Evolutionary conservation across 2,888 invertebrate species (phyloP), one percentile per base, ranked within the genome.

Genomic region (Ectemnius lituratus): DNA sequence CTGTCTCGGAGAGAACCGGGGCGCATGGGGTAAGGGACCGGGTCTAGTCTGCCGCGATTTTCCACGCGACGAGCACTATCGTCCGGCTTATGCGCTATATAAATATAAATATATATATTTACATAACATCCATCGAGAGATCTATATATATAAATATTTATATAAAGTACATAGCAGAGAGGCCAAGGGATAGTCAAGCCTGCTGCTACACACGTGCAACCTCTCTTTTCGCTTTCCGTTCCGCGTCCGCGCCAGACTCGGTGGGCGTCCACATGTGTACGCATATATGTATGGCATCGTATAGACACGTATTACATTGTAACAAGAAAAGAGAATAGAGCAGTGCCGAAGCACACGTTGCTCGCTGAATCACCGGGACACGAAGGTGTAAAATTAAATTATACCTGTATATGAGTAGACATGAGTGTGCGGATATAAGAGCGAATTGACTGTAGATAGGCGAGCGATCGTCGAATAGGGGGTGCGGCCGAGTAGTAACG

Each of bases 31-130:
- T 37, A 37, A 8, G 62, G 63, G 67, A 45, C 70, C 67, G 83
- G 64, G 73, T 79, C 69, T 79, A 82, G 77, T 83, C 70, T 73
- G 74, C 70, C 67, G 78, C 72, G 63, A 62, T 75, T 76, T 71
- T 56, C 61, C 68, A 70, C 73, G 69, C 70, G 75, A 69, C 64
- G 66, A 68, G 62, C 66, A 64, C 88, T 90, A 89, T 87, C 89
- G 90, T 37, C 87, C 81, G 76, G 84, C 85, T 88, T 87, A 90
- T 88, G 89, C 87, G 90, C 88, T 88, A 88, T 88, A 88, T 87
- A 87, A 86, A 88, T 88, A 89, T 89, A 88, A 87, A 90, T 65
- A 73, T 14, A 73, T 27, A 57, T 28, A 60, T 28, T 28, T 16
- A 28, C 88, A 87, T 86, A 83, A 84, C 65, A 16, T 16, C 52